A percentile compares a stretch with the other conserved stretches of the same genome.
Evolutionary conservation across 2,888 invertebrate species (phyloP).

Genomic region (Deroplatys truncata): DNA sequence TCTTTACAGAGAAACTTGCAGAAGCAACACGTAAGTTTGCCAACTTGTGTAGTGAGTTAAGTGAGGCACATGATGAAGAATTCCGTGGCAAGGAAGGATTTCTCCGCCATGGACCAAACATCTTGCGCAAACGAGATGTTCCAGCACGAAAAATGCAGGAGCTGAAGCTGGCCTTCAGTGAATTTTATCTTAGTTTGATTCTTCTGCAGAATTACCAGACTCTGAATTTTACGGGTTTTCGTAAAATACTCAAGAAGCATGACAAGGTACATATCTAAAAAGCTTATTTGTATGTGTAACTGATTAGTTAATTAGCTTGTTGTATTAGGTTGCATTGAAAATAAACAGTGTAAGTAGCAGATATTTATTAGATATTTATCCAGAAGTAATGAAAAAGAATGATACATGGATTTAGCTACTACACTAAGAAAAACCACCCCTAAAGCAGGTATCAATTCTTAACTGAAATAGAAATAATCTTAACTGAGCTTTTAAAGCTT

Average conservation of each 20-base stretch:
- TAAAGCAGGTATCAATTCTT: too few species aligned
- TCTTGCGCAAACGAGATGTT: slow-evolving; percentile 41
- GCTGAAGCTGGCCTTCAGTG: slow-evolving; percentile 82
- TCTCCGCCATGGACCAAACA: slow-evolving; percentile 33
- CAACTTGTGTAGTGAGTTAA: slow-evolving; percentile 66
- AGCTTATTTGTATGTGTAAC: too few species aligned
- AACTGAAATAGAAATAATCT: too few species aligned
- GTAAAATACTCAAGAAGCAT: slow-evolving; percentile 87
- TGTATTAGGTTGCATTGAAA: too few species aligned
- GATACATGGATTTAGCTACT: too few species aligned
- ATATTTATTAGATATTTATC: too few species aligned
- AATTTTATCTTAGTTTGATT: slow-evolving; percentile 83
- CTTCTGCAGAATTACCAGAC: slow-evolving; percentile 85
- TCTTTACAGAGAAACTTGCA: slow-evolving; percentile 69
- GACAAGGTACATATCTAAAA: slow-evolving; percentile 60
- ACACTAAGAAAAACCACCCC: too few species aligned
- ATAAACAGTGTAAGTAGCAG: too few species aligned
- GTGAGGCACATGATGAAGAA: slow-evolving; percentile 44
- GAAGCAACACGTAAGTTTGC: slow-evolving; percentile 81
- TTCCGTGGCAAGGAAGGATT: slow-evolving; percentile 29
- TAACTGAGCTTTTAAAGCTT: too few species aligned
- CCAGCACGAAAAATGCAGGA: slow-evolving; percentile 71
- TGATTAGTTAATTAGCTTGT: too few species aligned
- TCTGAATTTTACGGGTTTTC: slow-evolving; percentile 82
- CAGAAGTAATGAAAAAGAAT: too few species aligned